Base-by-base conservation (phyloP, 2,113 vertebrate species). In the Raja brachyura region DNA sequence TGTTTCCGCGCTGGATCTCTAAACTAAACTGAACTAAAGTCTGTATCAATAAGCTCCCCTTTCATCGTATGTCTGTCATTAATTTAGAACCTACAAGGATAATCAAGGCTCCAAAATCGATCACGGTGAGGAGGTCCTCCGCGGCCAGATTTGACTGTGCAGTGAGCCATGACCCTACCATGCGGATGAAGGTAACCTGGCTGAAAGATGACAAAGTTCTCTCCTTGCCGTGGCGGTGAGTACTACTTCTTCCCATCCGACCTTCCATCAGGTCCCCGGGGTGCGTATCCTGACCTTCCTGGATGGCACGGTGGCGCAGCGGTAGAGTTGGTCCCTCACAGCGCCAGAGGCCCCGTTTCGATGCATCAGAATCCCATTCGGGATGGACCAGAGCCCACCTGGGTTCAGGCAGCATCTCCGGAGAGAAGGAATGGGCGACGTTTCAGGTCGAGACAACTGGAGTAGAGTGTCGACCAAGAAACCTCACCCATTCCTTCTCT, bases 31-130 rank as follows among this genome's bases (percentile, higher is more conserved):
- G 3, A 48, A 48, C 39, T 48, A 3, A 48, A 48, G 39, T 48
- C 0, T 0, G 39, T 48, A 48, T 48, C 39, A 68, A 10, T 16
- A 16, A 68, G 4, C 13, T 76, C 76, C 76, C 22, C 54, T 48
- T 4, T 16, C 54, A 13, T 22, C 10, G n/a, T 31, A 93, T 83
- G 90, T 28, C 93, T 93, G 93, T 75, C n/a, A 56, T 54, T 88
- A 6, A 88, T 66, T 0, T 95, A 99, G 99, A 99, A 93, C 97
- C 97, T 0, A 99, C 98, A 0, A 96, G 98, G 93, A 99, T 99
- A 0, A 95, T 96, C 59, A 95, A 96, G 81, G 97, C 96, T 11
- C 98, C 98, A 0, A 97, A 98, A 94, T 97, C 97, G 75, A 96
- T 97, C 94, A 95, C 97, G 1, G 95, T 94, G 79, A 94, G 96